phyloP scores from a whole-genome alignment of 2,113 vertebrate genomes.

The Tilapia sparmanii region DNA sequence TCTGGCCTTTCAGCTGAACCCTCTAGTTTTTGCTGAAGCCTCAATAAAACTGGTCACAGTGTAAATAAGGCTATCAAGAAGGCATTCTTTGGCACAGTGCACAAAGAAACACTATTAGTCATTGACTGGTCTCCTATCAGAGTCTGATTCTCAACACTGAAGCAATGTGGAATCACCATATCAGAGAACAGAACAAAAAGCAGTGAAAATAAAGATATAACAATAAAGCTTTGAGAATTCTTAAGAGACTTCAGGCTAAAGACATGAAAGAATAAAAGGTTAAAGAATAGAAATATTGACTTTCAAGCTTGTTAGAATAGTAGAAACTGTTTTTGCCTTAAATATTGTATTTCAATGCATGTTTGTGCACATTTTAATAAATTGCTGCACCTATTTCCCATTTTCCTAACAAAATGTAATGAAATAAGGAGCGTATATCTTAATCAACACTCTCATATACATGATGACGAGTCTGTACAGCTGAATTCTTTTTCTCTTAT shows the following conservation, averaged over 20 bases:
- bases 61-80: background rate
- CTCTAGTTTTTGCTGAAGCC: background rate
- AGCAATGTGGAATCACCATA: accelerated
- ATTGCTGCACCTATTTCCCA: background rate
- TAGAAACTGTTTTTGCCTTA: background rate
- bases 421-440: background rate
- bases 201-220: background rate
- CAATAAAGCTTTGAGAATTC: background rate
- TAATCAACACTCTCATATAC: background rate
- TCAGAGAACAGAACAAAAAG: background rate
- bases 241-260: background rate
- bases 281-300: background rate
- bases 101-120: background rate
- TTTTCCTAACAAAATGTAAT: background rate
- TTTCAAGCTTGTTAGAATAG: background rate
- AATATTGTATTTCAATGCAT: background rate
- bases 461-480: background rate
- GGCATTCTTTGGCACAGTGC: background rate
- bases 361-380: background rate
- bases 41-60: background rate
- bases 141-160: background rate
- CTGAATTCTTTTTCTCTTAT: background rate
- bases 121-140: background rate
- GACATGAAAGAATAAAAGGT: no score
- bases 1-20: background rate